Base-by-base conservation (phyloP, 1,140 invertebrate genomes). In the Babylonia areolata region DNA sequence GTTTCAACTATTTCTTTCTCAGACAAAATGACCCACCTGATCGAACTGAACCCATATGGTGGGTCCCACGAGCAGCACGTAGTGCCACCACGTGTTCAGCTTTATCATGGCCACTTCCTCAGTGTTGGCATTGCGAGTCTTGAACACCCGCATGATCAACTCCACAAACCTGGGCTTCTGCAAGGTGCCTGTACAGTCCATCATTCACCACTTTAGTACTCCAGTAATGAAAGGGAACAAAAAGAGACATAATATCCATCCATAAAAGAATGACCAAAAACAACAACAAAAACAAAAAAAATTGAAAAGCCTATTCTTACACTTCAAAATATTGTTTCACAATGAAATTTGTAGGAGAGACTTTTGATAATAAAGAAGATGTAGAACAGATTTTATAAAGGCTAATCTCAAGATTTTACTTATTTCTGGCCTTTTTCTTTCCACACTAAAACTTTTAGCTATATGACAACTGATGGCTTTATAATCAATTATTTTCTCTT, bases 51-150 rank as follows among this genome's bases (percentile, higher is more conserved):
- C 69, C 31, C 91, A 88, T 0, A 88, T 78, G 81, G 92, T 91
- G n/a, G 85, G n/a, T 5, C 91, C 93, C 31, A 94, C 88, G 40
- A 88, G 85, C 54, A 81, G 85, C 5, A 93, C 84, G 87, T 91
- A 94, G 88, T 93, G 91, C 93, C 93, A 93, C 93, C 93, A 94
- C 1, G 91, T 90, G n/a, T 85, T 54, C 15, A 94, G 40, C 77
- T 94, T 94, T 51, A 87, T 89, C 84, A 91, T 20, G 23, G 93
- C 93, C 37, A 93, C 89, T 37, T 35, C 77, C 77, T 93, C 93
- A 15, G 82, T 89, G 73, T 90, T 92, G n/a, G 92, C 89, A 85
- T 92, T 94, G 85, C 90, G 90, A 15, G 89, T 83, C 71, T 90
- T 92, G 78, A 94, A 92, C 3, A 93, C 92, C 81, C 93, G 89